Evolutionary conservation across 2,888 invertebrate genomes (phyloP).

Genomic region (Yponomeuta evonymella): DNA sequence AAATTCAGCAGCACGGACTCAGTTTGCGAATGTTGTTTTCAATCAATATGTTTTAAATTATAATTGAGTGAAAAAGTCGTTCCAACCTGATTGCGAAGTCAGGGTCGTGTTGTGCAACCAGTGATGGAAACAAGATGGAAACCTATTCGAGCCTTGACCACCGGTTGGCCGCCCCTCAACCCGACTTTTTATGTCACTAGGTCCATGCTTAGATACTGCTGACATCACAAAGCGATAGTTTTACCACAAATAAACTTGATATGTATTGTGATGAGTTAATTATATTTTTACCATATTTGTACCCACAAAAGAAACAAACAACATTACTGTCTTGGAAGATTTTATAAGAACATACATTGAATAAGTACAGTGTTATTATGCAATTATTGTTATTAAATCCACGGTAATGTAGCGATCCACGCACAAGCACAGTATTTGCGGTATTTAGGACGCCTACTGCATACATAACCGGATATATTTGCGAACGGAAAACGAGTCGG

Average conservation of each 20-base stretch:
- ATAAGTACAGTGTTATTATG: background rate
- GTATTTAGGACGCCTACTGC: background rate
- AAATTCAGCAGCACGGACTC: conserved; percentile 1
- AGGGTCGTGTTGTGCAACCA: conserved; percentile 67
- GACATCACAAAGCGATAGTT: background rate
- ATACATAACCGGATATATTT: background rate
- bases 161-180: conserved; percentile 52
- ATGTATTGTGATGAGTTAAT: background rate
- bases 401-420: background rate
- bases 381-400: conserved; percentile 18
- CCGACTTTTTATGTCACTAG: conserved; percentile 33
- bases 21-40: background rate
- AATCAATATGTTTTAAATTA: background rate
- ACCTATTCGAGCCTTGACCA: conserved; percentile 60
- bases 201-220: conserved; percentile 18
- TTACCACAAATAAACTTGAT: background rate
- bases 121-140: conserved; percentile 38
- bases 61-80: conserved; percentile 51
- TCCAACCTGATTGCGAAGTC: conserved; percentile 70
- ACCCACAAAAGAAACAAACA: background rate
- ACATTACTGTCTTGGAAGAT: background rate
- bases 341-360: background rate
- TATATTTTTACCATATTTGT: too few species aligned
- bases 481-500: conserved; percentile 41
- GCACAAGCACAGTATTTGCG: conserved; percentile 1